Percentiles rank a stretch among this genome's conserved stretches.
Evolutionary conservation across 2,113 vertebrate species (phyloP).

Genomic region (Ahaetulla prasina): DNA sequence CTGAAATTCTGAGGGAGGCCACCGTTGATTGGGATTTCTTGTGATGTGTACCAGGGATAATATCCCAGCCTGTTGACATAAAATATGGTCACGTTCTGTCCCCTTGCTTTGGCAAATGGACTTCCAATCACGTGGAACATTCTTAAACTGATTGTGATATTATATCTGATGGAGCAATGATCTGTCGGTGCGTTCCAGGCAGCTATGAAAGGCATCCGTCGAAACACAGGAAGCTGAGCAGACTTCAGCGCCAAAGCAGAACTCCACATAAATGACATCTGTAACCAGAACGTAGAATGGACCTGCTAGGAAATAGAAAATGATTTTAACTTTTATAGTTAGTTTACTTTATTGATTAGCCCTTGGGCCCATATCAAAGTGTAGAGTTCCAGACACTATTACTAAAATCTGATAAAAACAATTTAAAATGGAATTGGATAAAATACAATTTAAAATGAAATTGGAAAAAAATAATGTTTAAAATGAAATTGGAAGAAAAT

Average conservation of each 20-base stretch:
- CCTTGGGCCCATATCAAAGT: too few species aligned
- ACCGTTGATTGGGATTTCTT: constrained; percentile 66
- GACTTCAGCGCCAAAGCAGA: constrained; percentile 71
- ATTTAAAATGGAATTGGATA: too few species aligned
- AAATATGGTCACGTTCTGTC: constrained; percentile 82
- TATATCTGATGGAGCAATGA: constrained; percentile 70
- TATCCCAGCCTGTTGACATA: constrained; percentile 75
- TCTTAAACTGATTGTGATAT: constrained; percentile 68
- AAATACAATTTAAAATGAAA: too few species aligned
- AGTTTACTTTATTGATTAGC: too few species aligned
- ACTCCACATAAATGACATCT: constrained; percentile 61
- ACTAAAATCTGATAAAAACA: too few species aligned
- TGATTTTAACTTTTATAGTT: neutral
- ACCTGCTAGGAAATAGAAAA: constrained; percentile 12
- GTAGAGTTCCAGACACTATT: too few species aligned
- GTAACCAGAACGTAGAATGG: constrained; percentile 46
- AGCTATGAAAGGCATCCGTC: constrained; percentile 74
- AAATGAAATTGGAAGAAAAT: too few species aligned
- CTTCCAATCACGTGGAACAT: constrained; percentile 76
- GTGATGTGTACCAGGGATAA: constrained; percentile 75
- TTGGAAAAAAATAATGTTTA: too few species aligned
- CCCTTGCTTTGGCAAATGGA: constrained; percentile 69
- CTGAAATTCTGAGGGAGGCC: constrained; percentile 76
- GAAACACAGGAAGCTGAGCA: constrained; percentile 66
- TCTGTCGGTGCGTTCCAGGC: constrained; percentile 78